phyloP scores from a whole-genome alignment of 2,113 vertebrate genomes.

The Aspiorhynchus laticeps region DNA sequence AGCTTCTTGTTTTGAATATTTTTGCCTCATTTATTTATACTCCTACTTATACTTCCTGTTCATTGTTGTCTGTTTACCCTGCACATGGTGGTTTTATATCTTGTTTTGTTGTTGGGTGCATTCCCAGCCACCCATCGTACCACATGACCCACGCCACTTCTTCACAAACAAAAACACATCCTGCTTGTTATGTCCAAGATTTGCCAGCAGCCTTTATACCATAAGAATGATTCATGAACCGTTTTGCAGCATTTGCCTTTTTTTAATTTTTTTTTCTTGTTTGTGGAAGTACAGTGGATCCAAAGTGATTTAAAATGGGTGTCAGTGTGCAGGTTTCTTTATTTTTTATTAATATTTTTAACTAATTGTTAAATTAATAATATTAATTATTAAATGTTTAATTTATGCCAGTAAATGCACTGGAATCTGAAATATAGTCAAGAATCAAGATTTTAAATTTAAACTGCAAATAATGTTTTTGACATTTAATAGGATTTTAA shows the following conservation, averaged over 20 bases:
- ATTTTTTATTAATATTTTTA: too few species aligned
- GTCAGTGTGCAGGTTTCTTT: neutral
- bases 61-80: neutral
- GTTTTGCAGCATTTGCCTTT: neutral
- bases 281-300: neutral
- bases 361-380: too few species aligned
- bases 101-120: slow-evolving; percentile 24
- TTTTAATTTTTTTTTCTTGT: neutral
- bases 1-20: neutral
- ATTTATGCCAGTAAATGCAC: neutral
- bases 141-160: slow-evolving; percentile 32
- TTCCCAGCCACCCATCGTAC: slow-evolving; percentile 32
- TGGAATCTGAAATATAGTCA: neutral
- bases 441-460: neutral
- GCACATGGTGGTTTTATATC: neutral
- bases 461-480: neutral
- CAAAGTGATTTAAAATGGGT: neutral
- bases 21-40: neutral
- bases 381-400: too few species aligned
- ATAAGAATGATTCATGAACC: neutral
- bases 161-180: slow-evolving; percentile 33
- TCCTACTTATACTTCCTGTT: neutral
- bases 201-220: neutral
- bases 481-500: neutral
- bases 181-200: neutral